Conservation (phyloP, 2,888 invertebrate species). For the Matsumyia berberina region DNA sequence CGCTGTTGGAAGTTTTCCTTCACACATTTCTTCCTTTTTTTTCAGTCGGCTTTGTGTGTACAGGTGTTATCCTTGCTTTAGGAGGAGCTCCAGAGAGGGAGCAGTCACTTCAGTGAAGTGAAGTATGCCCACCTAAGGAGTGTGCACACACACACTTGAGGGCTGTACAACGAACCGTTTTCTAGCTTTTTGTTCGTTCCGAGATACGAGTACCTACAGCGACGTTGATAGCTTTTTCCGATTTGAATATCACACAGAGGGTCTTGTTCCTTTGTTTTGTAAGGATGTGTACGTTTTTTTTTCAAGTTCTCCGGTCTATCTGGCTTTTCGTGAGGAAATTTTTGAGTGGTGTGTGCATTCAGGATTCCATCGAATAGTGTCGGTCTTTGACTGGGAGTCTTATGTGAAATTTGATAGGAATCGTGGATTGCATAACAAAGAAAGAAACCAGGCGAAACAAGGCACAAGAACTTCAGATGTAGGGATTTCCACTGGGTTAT, state of each 20-base stretch:
- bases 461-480: too few relatives aligned
- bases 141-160: neutral
- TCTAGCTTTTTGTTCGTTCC: neutral
- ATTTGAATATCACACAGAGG: neutral
- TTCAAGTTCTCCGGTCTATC: neutral
- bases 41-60: conserved; percentile 44
- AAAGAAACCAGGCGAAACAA: too few relatives aligned
- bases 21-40: neutral
- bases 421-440: too few relatives aligned
- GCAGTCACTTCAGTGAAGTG: conserved; percentile 42
- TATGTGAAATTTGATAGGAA: too few relatives aligned
- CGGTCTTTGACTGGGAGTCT: too few relatives aligned
- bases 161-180: neutral
- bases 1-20: conserved; percentile 17
- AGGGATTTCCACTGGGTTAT: too few relatives aligned
- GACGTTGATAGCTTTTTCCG: neutral
- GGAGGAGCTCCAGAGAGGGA: conserved; percentile 11
- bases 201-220: neutral
- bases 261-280: neutral
- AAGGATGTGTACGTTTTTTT: neutral
- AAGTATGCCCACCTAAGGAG: neutral
- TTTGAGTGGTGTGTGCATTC: too few relatives aligned
- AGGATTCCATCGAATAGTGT: too few relatives aligned
- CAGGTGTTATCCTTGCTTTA: conserved; percentile 50
- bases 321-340: too few relatives aligned